Percentiles rank a stretch among this genome's conserved stretches.
Conservation (phyloP, 2,888 invertebrate genomes). For the Athripsodes cinereus region DNA sequence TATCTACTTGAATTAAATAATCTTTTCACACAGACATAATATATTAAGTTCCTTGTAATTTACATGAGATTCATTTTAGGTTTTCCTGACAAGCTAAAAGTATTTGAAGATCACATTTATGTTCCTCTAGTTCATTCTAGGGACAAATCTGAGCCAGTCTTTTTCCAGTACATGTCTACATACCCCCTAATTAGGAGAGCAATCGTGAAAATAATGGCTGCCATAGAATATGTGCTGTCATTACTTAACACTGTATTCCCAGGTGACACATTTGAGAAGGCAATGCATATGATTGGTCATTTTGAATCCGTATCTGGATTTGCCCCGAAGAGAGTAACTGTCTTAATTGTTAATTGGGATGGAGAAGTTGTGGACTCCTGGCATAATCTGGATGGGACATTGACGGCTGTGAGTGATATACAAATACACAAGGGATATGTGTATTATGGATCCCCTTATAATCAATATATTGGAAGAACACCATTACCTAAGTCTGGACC, state of each 20-base stretch:
- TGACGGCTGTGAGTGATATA: constrained; percentile 57
- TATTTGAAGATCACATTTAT: constrained; percentile 53
- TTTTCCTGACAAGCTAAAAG: constrained; percentile 25
- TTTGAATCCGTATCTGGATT: constrained; percentile 45
- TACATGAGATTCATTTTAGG: too few relatives aligned
- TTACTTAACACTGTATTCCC: constrained; percentile 51
- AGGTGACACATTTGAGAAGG: constrained; percentile 47
- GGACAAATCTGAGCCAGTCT: constrained; percentile 48
- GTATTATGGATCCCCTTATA: constrained; percentile 63
- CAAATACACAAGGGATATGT: constrained; percentile 58
- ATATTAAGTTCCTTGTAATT: too few relatives aligned
- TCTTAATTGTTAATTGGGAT: constrained; percentile 62
- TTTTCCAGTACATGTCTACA: constrained; percentile 44
- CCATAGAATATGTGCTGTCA: constrained; percentile 50
- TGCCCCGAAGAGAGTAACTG: constrained; percentile 45
- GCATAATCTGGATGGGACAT: constrained; percentile 54
- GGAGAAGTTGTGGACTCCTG: constrained; percentile 67
- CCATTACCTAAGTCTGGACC: constrained; percentile 9
- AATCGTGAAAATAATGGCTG: constrained; percentile 43
- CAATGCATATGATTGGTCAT: constrained; percentile 57
- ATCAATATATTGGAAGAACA: constrained; percentile 51
- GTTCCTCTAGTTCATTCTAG: constrained; percentile 45
- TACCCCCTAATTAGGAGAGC: constrained; percentile 55
- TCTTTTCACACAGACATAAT: too few relatives aligned
- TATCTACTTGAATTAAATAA: too few relatives aligned